A percentile compares a stretch with the other conserved stretches of the same genome.
These are phyloP conservation scores for Archegozetes longisetosus DNA, from an alignment of 1,140 invertebrate species.

Conservation along the genomic window DNA sequence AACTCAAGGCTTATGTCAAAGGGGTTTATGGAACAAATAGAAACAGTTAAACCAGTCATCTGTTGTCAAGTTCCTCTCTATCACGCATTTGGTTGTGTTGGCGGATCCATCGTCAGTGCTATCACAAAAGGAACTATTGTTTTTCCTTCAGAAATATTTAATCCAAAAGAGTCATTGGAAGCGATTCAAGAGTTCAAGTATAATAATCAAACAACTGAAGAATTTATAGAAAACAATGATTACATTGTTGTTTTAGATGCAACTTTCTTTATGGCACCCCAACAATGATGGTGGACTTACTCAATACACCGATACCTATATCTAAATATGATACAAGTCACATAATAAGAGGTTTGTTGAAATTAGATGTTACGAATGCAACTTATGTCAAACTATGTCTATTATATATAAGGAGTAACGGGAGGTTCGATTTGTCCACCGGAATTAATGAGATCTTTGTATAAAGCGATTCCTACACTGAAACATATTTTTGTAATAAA, in stretches of 20 bases:
- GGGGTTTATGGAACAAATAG: not conserved
- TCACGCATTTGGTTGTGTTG: constrained; percentile 68
- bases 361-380: too few relatives aligned
- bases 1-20: constrained; percentile 45
- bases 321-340: too few relatives aligned
- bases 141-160: constrained; percentile 47
- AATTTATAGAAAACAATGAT: too few relatives aligned
- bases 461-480: constrained; percentile 29
- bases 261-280: constrained; percentile 73
- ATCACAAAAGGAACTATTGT: constrained; percentile 50
- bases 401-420: constrained; percentile 35
- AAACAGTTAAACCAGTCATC: constrained; percentile 26
- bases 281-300: constrained; percentile 85
- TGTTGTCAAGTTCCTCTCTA: constrained; percentile 77
- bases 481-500: constrained; percentile 5
- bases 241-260: constrained; percentile 50
- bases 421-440: constrained; percentile 60
- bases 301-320: too few relatives aligned
- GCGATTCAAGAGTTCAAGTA: constrained; percentile 51
- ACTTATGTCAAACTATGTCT: too few relatives aligned
- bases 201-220: too few relatives aligned
- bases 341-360: too few relatives aligned
- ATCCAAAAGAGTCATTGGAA: constrained; percentile 45
- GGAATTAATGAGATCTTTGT: constrained; percentile 46
- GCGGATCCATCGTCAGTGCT: constrained; percentile 44